Evolutionary conservation across 53 echinoderm and acorn worm species (phyloP).

Genomic region (Holothuria scabra): DNA sequence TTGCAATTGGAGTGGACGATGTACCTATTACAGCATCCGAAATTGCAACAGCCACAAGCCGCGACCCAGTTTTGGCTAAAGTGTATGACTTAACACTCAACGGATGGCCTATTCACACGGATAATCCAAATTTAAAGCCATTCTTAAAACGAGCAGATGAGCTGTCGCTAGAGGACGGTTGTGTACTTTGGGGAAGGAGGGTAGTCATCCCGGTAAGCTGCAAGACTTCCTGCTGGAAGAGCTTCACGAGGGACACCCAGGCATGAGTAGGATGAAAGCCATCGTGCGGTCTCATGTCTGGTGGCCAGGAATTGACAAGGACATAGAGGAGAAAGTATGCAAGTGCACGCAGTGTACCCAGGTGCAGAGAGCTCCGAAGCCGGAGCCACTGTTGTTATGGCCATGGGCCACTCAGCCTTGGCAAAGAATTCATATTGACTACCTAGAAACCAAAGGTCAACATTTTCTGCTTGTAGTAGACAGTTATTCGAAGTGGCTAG

Average conservation of each 20-base stretch:
- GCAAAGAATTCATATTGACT: slow-evolving; percentile 4
- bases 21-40: slow-evolving; percentile 32
- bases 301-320: slow-evolving; percentile 25
- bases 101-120: neutral
- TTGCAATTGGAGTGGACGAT: neutral
- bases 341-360: slow-evolving; percentile 5
- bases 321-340: slow-evolving; percentile 9
- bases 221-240: neutral
- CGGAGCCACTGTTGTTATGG: slow-evolving; percentile 17
- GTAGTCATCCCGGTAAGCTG: neutral
- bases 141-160: neutral
- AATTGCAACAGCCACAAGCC: neutral
- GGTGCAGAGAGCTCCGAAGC: neutral
- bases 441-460: neutral
- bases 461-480: slow-evolving; percentile 2
- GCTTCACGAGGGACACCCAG: neutral
- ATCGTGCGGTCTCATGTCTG: slow-evolving; percentile 1
- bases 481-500: neutral
- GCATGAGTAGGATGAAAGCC: neutral
- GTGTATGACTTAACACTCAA: neutral
- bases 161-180: neutral
- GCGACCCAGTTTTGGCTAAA: neutral
- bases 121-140: neutral
- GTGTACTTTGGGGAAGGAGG: neutral
- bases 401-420: slow-evolving; percentile 10